A percentile compares a stretch with the other conserved stretches of the same genome.
Evolutionary conservation across 2,113 vertebrate genomes (phyloP).

Genomic region (Cavia porcellus): DNA sequence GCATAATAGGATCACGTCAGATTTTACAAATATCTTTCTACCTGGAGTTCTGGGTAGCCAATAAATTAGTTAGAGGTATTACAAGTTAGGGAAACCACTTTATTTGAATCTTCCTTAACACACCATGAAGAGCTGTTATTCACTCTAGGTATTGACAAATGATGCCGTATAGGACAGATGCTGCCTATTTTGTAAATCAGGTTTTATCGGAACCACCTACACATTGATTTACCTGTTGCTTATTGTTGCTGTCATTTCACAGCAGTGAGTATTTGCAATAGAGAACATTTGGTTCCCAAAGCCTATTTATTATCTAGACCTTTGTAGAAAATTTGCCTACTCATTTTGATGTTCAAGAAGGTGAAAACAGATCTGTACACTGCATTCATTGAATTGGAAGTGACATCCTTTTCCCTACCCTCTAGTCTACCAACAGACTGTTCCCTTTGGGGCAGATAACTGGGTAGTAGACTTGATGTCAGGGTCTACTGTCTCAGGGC

Average conservation of each 20-base stretch:
- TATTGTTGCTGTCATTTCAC: neutral
- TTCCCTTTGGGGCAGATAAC: neutral
- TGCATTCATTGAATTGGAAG: neutral
- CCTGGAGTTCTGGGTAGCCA: neutral
- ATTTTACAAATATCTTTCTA: slow-evolving; percentile 14
- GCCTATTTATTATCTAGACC: neutral
- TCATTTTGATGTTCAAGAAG: neutral
- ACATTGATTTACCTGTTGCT: neutral
- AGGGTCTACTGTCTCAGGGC: neutral
- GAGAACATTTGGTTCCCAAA: neutral
- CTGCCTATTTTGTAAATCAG: slow-evolving; percentile 16
- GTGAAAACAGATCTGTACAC: neutral
- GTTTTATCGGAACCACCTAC: neutral
- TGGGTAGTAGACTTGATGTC: neutral
- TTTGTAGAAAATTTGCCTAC: neutral
- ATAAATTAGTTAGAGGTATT: slow-evolving; percentile 11
- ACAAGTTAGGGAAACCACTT: neutral
- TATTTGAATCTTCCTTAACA: neutral
- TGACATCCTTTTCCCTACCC: neutral
- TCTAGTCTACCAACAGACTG: neutral
- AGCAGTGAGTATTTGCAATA: neutral
- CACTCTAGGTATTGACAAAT: neutral
- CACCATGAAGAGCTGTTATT: neutral
- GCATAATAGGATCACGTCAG: neutral
- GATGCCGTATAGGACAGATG: neutral